Evolutionary conservation across 2,113 vertebrate genomes (phyloP), one percentile per base, ranked within the genome.

Genomic region (Pelmatolapia mariae): DNA sequence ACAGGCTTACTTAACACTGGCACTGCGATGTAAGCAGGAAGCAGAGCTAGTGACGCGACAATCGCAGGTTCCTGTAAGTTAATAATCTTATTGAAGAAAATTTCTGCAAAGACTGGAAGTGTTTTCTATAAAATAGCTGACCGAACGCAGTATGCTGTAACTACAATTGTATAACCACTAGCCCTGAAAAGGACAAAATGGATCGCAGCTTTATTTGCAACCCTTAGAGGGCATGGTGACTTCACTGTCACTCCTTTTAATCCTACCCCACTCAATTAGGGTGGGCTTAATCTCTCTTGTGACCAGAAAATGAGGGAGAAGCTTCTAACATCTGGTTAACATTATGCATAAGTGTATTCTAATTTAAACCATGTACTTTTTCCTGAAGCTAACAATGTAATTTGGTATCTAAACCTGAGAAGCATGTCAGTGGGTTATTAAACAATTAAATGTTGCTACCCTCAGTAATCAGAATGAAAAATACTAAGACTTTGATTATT

Each of bases 1-100:
- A 26, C n/a, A 84, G 81, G 93, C 86, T 94, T 93, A 93, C 81
- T 92, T 76, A 80, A 80, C 52, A 90, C 78, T 29, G 87, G 87
- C 81, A 86, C 50, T 19, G 36, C 38, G n/a, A 19, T 66, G 83
- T 73, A 68, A 86, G 91, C 82, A 87, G 86, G 83, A 73, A 89
- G 31, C 40, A 86, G 84, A 68, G 79, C 54, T 87, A 89, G 86
- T 91, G 91, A 86, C 86, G 93, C 56, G 63, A 57, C 88, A 92
- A 90, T 84, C 40, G 79, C 86, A 90, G 86, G 83, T 88, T 89
- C 29, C 43, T n/a, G n/a, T 84, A 81, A 68, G 26, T 83, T 86
- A 89, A 76, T 81, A 54, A 50, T 61, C 33, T 26, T 81, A 63
- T 68, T 87, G 73, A 89, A 85, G 50, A 88, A 88, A 71, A 83